Evolutionary conservation across 2,797 vertebrate species (phyloP).

Genomic region (Dallia pectoralis): DNA sequence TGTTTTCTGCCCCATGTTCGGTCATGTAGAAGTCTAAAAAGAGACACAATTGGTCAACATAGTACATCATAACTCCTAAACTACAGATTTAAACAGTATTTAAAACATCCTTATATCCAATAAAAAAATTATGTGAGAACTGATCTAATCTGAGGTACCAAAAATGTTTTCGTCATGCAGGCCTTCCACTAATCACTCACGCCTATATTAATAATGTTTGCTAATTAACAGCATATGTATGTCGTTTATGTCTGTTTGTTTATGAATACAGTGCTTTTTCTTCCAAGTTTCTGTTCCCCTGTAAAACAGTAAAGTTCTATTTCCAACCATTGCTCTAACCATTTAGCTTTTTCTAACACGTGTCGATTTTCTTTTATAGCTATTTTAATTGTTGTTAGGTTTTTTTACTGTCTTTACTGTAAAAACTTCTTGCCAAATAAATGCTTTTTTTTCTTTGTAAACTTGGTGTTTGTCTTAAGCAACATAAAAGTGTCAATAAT

Average conservation of each 20-base stretch:
- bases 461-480: constrained; percentile 18
- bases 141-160: too few relatives aligned
- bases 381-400: constrained; percentile 46
- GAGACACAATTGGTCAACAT: too few relatives aligned
- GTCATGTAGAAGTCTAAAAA: too few relatives aligned
- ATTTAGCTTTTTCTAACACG: constrained; percentile 46
- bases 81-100: too few relatives aligned
- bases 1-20: too few relatives aligned
- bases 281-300: constrained; percentile 31
- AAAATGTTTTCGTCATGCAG: too few relatives aligned
- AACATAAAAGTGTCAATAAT: background rate
- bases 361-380: constrained; percentile 39
- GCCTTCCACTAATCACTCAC: constrained; percentile 15
- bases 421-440: constrained; percentile 69
- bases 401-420: constrained; percentile 43
- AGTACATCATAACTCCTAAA: too few relatives aligned
- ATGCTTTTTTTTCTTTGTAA: constrained; percentile 63
- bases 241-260: constrained; percentile 28
- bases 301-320: constrained; percentile 39
- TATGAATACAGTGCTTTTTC: constrained; percentile 32
- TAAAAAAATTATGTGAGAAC: too few relatives aligned
- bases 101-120: too few relatives aligned
- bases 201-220: constrained; percentile 41
- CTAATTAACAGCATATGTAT: constrained; percentile 32
- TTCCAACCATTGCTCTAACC: constrained; percentile 51